A percentile compares a stretch with the other conserved stretches of the same genome.
phyloP scores from a whole-genome alignment of 2,888 invertebrate genomes.

The Dynastes maya region DNA sequence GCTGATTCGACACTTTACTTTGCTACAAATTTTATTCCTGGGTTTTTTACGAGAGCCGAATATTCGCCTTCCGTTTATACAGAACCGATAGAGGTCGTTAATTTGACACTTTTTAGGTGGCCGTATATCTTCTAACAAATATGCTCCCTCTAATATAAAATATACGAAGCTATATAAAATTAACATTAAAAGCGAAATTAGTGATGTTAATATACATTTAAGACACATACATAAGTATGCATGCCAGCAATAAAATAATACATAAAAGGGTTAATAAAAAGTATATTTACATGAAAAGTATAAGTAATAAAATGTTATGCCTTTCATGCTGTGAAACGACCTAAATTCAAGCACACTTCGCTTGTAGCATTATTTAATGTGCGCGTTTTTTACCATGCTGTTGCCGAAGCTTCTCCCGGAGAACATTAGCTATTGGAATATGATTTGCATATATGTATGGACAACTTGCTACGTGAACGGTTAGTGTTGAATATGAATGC shows the following conservation, averaged over 20 bases:
- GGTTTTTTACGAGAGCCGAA: slow-evolving; percentile 1
- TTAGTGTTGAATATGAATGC: slow-evolving; percentile 15
- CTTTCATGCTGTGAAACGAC: slow-evolving; percentile 43
- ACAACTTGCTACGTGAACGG: not conserved
- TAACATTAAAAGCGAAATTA: slow-evolving; percentile 44
- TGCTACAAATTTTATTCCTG: not conserved
- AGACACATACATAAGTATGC: slow-evolving; percentile 29
- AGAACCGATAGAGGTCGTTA: slow-evolving; percentile 30
- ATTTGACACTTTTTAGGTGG: slow-evolving; percentile 44
- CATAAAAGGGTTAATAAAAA: slow-evolving; percentile 46
- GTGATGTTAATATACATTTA: slow-evolving; percentile 44
- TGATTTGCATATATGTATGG: slow-evolving; percentile 14
- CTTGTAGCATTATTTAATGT: slow-evolving; percentile 33
- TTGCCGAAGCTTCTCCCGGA: slow-evolving; percentile 1
- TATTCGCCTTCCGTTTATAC: not conserved
- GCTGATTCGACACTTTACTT: not conserved
- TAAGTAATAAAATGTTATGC: slow-evolving; percentile 42
- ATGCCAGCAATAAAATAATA: slow-evolving; percentile 37
- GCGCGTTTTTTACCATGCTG: slow-evolving; percentile 1
- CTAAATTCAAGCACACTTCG: slow-evolving; percentile 25
- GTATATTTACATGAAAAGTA: slow-evolving; percentile 38
- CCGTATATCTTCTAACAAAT: slow-evolving; percentile 43
- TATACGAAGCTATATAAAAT: slow-evolving; percentile 38
- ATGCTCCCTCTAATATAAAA: slow-evolving; percentile 5
- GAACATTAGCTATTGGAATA: slow-evolving; percentile 28